phyloP scores from a whole-genome alignment of 53 echinoderm and acorn worm genomes.

The Crossaster papposus region DNA sequence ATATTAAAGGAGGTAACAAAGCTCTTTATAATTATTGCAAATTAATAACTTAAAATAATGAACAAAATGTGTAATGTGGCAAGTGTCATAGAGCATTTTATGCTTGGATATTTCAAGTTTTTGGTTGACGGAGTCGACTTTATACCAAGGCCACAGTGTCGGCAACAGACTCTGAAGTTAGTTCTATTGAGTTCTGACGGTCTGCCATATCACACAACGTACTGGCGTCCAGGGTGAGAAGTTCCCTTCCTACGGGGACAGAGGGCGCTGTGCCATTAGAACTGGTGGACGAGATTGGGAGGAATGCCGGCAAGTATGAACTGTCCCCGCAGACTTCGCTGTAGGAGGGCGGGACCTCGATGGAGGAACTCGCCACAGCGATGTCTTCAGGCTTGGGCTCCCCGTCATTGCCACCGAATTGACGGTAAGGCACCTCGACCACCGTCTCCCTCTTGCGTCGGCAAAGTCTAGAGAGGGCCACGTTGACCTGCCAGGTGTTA shows the following conservation, averaged over 20 bases:
- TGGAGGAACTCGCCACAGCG: conserved; percentile 53
- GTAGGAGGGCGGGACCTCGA: conserved; percentile 86
- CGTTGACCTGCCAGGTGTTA: conserved; percentile 87
- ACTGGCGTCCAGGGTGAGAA: neutral
- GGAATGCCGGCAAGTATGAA: conserved; percentile 41
- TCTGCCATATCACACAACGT: neutral
- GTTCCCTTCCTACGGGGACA: neutral
- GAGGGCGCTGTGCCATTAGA: conserved; percentile 19
- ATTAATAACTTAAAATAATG: too few species aligned
- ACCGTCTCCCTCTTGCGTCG: conserved; percentile 61
- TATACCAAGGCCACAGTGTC: neutral
- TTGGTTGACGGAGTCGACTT: neutral
- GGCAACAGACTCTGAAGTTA: neutral
- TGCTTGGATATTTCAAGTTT: neutral
- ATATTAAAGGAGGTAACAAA: too few species aligned
- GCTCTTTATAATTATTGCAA: too few species aligned
- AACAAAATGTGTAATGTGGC: neutral
- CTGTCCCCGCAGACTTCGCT: conserved; percentile 69
- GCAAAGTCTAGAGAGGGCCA: conserved; percentile 69
- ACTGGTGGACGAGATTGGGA: neutral
- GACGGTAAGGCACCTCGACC: conserved; percentile 36
- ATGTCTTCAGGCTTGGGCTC: conserved; percentile 76
- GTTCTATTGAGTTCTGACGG: conserved; percentile 1
- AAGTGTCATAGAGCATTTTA: neutral
- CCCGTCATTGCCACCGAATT: conserved; percentile 4